Percentiles rank a stretch among this genome's conserved stretches.
phyloP scores from a whole-genome alignment of 2,113 vertebrate genomes.

The Propithecus coquereli region DNA sequence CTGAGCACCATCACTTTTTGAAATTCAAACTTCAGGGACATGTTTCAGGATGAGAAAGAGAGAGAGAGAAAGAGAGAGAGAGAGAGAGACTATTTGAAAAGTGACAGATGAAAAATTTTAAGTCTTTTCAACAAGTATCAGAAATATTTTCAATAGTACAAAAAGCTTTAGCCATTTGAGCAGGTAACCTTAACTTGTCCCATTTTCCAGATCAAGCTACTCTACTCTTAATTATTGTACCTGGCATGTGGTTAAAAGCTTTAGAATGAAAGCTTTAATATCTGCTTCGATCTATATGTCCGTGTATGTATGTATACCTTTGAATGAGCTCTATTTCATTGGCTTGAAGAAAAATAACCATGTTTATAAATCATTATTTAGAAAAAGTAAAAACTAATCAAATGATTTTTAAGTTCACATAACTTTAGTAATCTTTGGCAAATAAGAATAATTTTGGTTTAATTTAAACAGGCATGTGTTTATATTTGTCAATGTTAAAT shows the following conservation, averaged over 20 bases:
- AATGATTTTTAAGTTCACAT: neutral
- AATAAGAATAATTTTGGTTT: neutral
- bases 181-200: neutral
- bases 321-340: neutral
- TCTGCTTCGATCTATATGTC: neutral
- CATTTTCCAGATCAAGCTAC: neutral
- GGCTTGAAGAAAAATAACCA: neutral
- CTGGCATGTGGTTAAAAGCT: neutral
- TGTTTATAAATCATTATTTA: neutral
- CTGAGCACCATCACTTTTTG: neutral
- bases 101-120: no score
- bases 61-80: no score
- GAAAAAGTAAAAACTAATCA: neutral
- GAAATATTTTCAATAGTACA: neutral
- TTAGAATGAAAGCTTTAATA: neutral
- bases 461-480: neutral
- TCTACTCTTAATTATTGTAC: neutral
- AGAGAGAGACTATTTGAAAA: no score
- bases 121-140: neutral
- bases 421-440: neutral
- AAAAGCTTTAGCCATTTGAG: neutral
- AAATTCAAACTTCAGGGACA: neutral
- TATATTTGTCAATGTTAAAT: neutral
- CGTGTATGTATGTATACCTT: neutral
- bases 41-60: no score